Conservation (phyloP, 2,113 vertebrate genomes). For the Poeciliopsis turrubarensis region DNA sequence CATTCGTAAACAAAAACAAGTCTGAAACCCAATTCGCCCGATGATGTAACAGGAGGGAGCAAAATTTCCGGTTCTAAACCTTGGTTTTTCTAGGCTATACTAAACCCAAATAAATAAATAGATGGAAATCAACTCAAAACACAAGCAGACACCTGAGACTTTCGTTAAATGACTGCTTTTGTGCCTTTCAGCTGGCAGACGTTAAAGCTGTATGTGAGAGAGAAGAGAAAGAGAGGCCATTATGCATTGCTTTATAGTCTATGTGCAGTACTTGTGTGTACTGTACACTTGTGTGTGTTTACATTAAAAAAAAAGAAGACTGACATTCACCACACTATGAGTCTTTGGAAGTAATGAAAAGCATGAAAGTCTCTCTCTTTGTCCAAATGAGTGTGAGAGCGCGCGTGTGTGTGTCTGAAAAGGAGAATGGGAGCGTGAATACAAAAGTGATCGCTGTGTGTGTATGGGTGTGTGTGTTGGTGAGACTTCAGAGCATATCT, state of each 20-base stretch:
- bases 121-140: not conserved
- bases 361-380: slow-evolving; percentile 6
- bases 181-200: not conserved
- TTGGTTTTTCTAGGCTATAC: too few relatives aligned
- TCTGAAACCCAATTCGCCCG: not conserved
- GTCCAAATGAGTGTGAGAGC: not conserved
- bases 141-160: not conserved
- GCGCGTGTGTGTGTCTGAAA: not conserved
- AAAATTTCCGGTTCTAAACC: too few relatives aligned
- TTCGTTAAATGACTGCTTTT: not conserved
- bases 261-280: not conserved
- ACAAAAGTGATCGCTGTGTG: slow-evolving; percentile 31
- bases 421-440: not conserved
- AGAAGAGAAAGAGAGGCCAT: not conserved
- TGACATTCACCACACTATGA: slow-evolving; percentile 21
- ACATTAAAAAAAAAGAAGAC: not conserved
- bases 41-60: too few relatives aligned
- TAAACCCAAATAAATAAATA: not conserved
- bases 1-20: not conserved
- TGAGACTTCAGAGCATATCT: slow-evolving; percentile 64
- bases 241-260: not conserved
- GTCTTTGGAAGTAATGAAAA: slow-evolving; percentile 4
- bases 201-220: not conserved
- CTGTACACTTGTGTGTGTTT: not conserved
- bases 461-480: slow-evolving; percentile 36